Conservation (phyloP, 2,113 vertebrate species). For the Aptenodytes patagonicus region DNA sequence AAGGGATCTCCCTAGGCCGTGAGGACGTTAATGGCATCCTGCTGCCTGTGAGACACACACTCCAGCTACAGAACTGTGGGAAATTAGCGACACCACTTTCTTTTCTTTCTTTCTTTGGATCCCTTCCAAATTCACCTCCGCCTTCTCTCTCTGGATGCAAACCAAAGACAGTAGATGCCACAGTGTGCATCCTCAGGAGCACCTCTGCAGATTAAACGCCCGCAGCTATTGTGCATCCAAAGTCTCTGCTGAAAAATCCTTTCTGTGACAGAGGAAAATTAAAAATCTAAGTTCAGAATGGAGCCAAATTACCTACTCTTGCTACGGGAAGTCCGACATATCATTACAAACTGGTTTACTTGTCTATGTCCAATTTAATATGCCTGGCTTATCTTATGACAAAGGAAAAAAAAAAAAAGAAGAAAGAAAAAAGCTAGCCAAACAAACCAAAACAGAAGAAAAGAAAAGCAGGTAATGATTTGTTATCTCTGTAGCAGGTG, state of each 20-base stretch:
- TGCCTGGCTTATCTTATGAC: background rate
- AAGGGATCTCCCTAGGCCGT: background rate
- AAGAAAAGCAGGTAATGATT: background rate
- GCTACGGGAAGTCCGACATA: background rate
- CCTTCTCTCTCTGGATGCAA: constrained; percentile 55
- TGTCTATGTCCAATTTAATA: background rate
- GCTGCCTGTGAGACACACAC: constrained; percentile 19
- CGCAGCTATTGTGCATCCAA: constrained; percentile 26
- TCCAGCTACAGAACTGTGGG: constrained; percentile 50
- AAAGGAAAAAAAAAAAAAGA: background rate
- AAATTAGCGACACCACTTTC: constrained; percentile 63
- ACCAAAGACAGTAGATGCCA: constrained; percentile 30
- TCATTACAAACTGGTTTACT: constrained; percentile 41
- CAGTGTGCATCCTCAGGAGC: constrained; percentile 50
- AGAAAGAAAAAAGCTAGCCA: background rate
- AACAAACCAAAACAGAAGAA: background rate
- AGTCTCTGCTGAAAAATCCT: constrained; percentile 54
- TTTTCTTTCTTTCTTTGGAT: constrained; percentile 20
- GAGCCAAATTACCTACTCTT: constrained; percentile 41
- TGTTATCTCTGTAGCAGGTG: background rate
- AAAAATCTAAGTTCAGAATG: constrained; percentile 64
- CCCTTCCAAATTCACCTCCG: constrained; percentile 7
- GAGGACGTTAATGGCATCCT: constrained; percentile 26
- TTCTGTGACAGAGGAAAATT: constrained; percentile 59
- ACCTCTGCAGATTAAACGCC: constrained; percentile 69